Percentiles rank a stretch among this genome's conserved stretches.
Evolutionary conservation across 2,888 invertebrate genomes (phyloP).

Genomic region (Lithodes maja): DNA sequence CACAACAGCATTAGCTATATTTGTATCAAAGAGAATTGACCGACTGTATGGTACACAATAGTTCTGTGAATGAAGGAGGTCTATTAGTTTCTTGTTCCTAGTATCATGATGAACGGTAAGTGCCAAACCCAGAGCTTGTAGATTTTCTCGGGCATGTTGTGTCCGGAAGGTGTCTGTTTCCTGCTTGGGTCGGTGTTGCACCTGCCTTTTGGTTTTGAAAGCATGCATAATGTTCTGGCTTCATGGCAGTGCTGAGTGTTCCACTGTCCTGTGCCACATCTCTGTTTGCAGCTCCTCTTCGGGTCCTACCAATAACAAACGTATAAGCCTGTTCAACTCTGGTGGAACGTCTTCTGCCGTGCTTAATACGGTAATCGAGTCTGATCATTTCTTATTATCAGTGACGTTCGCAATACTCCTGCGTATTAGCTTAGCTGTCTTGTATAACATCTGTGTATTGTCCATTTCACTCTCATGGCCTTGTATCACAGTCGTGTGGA

Average conservation of each 20-base stretch:
- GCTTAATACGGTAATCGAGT: neutral
- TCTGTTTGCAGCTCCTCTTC: conserved; percentile 16
- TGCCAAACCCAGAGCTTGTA: conserved; percentile 43
- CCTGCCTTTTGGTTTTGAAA: conserved; percentile 25
- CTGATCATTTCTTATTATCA: neutral
- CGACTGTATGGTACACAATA: conserved; percentile 41
- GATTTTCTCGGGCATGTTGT: conserved; percentile 15
- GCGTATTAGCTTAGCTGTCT: conserved; percentile 25
- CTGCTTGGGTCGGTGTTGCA: conserved; percentile 8
- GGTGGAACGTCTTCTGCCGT: neutral
- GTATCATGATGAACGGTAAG: conserved; percentile 47
- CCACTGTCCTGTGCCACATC: neutral
- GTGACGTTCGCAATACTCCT: neutral
- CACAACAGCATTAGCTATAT: conserved; percentile 59
- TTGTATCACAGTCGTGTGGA: neutral
- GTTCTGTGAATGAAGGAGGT: conserved; percentile 32
- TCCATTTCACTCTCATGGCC: conserved; percentile 1
- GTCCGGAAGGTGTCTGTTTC: neutral
- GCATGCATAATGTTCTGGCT: conserved; percentile 34
- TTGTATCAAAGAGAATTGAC: conserved; percentile 52
- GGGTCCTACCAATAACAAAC: neutral
- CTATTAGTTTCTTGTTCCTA: conserved; percentile 41
- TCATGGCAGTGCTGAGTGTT: neutral
- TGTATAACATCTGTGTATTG: conserved; percentile 22
- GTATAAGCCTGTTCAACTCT: conserved; percentile 16